These are phyloP conservation scores for Phorcus lineatus DNA, from an alignment of 2,888 invertebrate species.

Conservation along the genomic window DNA sequence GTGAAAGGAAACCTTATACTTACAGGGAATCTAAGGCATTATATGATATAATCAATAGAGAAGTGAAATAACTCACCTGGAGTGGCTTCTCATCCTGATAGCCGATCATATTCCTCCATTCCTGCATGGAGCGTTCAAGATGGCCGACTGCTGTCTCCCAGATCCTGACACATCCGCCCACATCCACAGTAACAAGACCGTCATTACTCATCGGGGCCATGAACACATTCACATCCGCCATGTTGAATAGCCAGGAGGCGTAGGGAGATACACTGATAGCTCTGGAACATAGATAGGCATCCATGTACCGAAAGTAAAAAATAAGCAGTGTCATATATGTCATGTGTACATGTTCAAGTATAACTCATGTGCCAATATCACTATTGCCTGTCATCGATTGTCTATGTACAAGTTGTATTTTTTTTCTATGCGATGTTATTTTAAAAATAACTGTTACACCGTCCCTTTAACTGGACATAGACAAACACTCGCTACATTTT, in stretches of 20 bases:
- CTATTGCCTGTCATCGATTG: too few species aligned
- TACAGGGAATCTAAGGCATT: too few species aligned
- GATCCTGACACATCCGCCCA: slow-evolving; percentile 78
- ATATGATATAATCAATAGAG: neutral
- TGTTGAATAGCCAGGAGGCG: slow-evolving; percentile 77
- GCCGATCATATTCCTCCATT: slow-evolving; percentile 77
- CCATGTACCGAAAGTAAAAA: too few species aligned
- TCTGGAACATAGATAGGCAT: slow-evolving; percentile 31
- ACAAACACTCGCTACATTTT: too few species aligned
- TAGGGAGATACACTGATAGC: slow-evolving; percentile 77
- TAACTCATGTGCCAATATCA: too few species aligned
- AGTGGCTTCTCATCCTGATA: slow-evolving; percentile 66
- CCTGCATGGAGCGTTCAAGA: slow-evolving; percentile 76
- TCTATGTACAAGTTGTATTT: too few species aligned
- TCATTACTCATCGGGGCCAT: slow-evolving; percentile 76
- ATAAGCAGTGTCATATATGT: too few species aligned
- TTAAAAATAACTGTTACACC: too few species aligned
- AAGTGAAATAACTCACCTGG: slow-evolving; percentile 51
- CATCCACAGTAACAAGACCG: slow-evolving; percentile 79
- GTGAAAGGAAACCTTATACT: too few species aligned
- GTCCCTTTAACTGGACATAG: too few species aligned
- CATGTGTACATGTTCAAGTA: too few species aligned
- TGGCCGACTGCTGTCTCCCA: slow-evolving; percentile 78
- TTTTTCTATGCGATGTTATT: too few species aligned
- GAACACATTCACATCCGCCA: slow-evolving; percentile 76